Evolutionary conservation across 2,888 invertebrate species (phyloP).

Genomic region (Noctua fimbriata): DNA sequence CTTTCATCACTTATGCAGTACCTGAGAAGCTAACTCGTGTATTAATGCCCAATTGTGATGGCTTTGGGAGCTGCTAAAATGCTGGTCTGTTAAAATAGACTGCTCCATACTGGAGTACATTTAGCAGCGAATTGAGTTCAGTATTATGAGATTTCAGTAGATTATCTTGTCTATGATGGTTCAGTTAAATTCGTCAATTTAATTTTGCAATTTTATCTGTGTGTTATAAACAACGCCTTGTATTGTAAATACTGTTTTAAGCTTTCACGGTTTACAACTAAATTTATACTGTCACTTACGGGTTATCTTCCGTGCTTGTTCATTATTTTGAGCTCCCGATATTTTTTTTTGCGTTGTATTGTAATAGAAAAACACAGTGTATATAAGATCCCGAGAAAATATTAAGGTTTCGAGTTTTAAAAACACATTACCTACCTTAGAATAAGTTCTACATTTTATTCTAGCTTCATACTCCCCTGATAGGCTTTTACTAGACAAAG

Average conservation of each 20-base stretch:
- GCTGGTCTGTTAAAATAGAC: too few relatives aligned
- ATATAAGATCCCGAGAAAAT: background rate
- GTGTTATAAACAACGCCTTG: background rate
- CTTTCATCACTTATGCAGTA: constrained; percentile 16
- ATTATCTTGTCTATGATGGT: background rate
- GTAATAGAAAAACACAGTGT: background rate
- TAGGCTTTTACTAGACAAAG: constrained; percentile 24
- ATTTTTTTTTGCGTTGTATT: too few relatives aligned
- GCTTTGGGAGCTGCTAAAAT: background rate
- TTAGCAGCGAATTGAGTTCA: background rate
- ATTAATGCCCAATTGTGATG: background rate
- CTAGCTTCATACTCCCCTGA: background rate
- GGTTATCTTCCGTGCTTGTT: too few relatives aligned
- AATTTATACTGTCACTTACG: too few relatives aligned
- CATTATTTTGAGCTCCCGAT: too few relatives aligned
- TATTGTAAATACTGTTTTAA: background rate
- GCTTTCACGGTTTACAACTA: too few relatives aligned
- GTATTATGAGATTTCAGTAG: background rate
- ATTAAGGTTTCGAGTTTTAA: background rate
- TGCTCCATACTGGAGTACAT: background rate
- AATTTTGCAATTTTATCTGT: background rate
- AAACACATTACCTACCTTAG: background rate
- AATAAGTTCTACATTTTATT: constrained; percentile 19
- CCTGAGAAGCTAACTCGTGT: background rate
- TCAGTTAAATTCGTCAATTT: background rate